These are phyloP conservation scores for Xenopus laevis DNA, from an alignment of 2,113 vertebrate species.

Conservation along the genomic window DNA sequence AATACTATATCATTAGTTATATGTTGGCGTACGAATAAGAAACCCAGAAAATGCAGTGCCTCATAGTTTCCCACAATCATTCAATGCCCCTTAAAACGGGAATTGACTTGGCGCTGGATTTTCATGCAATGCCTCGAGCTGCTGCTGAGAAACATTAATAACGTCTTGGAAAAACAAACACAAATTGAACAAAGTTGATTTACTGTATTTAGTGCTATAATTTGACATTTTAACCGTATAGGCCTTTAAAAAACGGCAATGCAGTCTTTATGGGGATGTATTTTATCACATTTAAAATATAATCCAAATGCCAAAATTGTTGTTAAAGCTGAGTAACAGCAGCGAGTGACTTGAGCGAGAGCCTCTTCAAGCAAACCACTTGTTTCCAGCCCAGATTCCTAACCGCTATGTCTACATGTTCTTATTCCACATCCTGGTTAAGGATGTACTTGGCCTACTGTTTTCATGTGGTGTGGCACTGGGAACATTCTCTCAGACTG, in stretches of 20 bases:
- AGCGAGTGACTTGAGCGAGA: background rate
- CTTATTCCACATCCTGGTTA: slow-evolving; percentile 11
- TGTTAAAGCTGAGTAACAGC: background rate
- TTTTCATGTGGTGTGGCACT: slow-evolving; percentile 12
- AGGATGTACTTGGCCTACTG: slow-evolving; percentile 18
- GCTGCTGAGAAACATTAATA: too few species aligned
- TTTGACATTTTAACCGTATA: too few species aligned
- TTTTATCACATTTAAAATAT: background rate
- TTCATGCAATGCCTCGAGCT: too few species aligned
- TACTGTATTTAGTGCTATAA: background rate
- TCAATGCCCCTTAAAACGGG: too few species aligned
- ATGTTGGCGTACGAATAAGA: too few species aligned
- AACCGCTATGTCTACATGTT: background rate
- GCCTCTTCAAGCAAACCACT: slow-evolving; percentile 3
- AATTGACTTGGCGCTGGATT: too few species aligned
- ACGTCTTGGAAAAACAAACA: background rate
- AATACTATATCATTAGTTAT: too few species aligned
- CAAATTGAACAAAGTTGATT: background rate
- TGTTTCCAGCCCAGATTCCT: slow-evolving; percentile 1
- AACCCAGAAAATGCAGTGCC: too few species aligned
- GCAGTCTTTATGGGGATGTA: background rate
- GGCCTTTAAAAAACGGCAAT: background rate
- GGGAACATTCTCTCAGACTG: slow-evolving; percentile 7
- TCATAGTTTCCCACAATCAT: too few species aligned
- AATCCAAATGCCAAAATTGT: background rate